Evolutionary conservation across 2,113 vertebrate genomes (phyloP), one percentile per base, ranked within the genome.

Genomic region (Hippocampus guttulatus): DNA sequence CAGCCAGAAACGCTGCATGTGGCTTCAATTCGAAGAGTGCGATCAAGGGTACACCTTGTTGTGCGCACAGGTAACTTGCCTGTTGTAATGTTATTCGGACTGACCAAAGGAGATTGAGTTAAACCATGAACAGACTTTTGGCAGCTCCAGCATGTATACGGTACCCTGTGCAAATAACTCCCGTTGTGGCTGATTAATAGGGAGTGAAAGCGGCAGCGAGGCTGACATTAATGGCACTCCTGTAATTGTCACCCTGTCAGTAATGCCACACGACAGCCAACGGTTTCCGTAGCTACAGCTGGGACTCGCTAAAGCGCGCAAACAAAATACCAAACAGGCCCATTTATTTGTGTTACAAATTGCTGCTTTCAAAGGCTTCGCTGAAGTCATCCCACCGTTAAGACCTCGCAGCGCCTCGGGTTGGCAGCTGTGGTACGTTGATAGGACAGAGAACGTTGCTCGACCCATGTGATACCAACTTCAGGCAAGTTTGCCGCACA

Each of bases 191-290:
- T 88, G 88, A 90, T 86, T 87, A 86, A 88, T 86, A 88, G 78
- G 79, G 84, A 86, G 81, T 62, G 78, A 88, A 84, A 81, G 84
- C 81, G 81, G 81, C 79, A 62, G 76, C 75, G 6, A 68, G 78
- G 80, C 85, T 91, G 85, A 90, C 89, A 85, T 88, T 91, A 91
- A 90, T 85, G 88, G 85, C 40, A 60, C 84, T 82, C 81, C 83
- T 84, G 85, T 89, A 91, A 91, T 88, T 91, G 89, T 92, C 91
- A 91, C 89, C 77, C 89, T 90, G 90, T 91, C 90, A 91, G 88
- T 90, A 90, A 91, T 87, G 88, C 88, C 81, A 88, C 87, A 88
- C 86, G 86, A 87, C 85, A 87, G 86, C 81, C 83, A 8, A 43
- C 67, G 68, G 87, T 89, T 91, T 89, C 88, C 88, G 85, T 87